Evolutionary conservation across 2,888 invertebrate species (phyloP).

Genomic region (Chrysolina americana): DNA sequence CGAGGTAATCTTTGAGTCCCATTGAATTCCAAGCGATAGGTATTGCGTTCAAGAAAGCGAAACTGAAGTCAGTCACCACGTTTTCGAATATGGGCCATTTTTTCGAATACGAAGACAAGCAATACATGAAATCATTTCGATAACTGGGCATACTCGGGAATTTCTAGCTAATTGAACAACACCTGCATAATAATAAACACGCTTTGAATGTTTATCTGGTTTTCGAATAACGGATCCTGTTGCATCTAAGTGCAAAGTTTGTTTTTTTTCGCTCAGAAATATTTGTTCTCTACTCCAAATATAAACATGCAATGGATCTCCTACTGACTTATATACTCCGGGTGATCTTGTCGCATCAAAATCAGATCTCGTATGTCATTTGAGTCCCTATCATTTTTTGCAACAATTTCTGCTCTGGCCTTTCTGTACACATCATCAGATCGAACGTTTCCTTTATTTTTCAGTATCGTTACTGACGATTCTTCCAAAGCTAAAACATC

Average conservation of each 20-base stretch:
- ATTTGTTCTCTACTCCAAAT: conserved; percentile 44
- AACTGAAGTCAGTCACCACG: conserved; percentile 46
- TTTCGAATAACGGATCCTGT: conserved; percentile 44
- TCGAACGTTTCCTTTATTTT: conserved; percentile 37
- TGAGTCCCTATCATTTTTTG: conserved; percentile 32
- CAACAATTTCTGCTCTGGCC: conserved; percentile 41
- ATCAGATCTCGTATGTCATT: conserved; percentile 35
- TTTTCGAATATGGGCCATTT: conserved; percentile 42
- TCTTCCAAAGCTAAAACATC: conserved; percentile 3
- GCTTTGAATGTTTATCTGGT: conserved; percentile 32
- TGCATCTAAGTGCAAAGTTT: conserved; percentile 46
- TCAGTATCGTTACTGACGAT: not conserved
- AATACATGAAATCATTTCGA: conserved; percentile 47
- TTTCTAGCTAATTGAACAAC: conserved; percentile 29
- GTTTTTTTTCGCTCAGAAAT: not conserved
- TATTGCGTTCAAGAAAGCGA: conserved; percentile 45
- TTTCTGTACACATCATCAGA: conserved; percentile 41
- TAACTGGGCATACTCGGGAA: conserved; percentile 40
- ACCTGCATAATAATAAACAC: conserved; percentile 42
- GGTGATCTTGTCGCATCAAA: conserved; percentile 44
- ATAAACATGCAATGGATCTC: conserved; percentile 47
- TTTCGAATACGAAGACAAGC: conserved; percentile 22
- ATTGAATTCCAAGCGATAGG: conserved; percentile 33
- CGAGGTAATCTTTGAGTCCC: not conserved
- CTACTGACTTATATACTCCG: conserved; percentile 48